phyloP scores from a whole-genome alignment of 2,113 vertebrate species.

The Atlantisia rogersi region DNA sequence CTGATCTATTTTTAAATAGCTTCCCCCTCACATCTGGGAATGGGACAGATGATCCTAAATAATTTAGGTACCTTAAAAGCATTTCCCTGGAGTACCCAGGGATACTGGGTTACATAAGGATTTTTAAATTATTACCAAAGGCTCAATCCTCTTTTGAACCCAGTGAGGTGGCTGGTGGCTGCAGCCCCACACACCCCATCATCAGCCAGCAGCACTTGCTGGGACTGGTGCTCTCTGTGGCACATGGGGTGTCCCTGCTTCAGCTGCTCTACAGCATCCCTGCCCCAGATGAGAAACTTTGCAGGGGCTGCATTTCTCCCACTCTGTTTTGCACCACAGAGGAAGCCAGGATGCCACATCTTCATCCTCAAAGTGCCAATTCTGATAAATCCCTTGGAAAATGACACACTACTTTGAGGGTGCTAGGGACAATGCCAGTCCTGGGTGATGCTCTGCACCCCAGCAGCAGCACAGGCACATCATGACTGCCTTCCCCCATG shows the following conservation, averaged over 20 bases:
- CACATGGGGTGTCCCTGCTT: background rate
- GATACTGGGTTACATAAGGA: background rate
- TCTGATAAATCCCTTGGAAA: background rate
- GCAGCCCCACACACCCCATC: background rate
- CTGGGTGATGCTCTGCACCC: rapidly evolving
- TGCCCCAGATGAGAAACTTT: background rate
- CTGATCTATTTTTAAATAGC: background rate
- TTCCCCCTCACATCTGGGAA: background rate
- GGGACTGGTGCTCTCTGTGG: background rate
- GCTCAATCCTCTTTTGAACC: background rate
- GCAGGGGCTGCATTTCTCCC: background rate
- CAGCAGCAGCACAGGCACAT: background rate
- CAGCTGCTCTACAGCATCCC: background rate
- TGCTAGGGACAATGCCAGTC: background rate
- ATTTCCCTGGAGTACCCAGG: background rate
- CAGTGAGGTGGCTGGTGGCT: background rate
- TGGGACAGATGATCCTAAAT: background rate
- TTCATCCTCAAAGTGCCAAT: background rate
- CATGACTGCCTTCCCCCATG: background rate
- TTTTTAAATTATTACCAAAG: background rate
- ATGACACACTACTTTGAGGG: background rate
- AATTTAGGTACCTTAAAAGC: background rate
- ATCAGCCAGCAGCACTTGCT: background rate
- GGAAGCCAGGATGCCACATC: background rate
- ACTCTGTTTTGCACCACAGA: background rate